Evolutionary conservation across 1,140 invertebrate genomes (phyloP).

Genomic region (Dryas iulia): DNA sequence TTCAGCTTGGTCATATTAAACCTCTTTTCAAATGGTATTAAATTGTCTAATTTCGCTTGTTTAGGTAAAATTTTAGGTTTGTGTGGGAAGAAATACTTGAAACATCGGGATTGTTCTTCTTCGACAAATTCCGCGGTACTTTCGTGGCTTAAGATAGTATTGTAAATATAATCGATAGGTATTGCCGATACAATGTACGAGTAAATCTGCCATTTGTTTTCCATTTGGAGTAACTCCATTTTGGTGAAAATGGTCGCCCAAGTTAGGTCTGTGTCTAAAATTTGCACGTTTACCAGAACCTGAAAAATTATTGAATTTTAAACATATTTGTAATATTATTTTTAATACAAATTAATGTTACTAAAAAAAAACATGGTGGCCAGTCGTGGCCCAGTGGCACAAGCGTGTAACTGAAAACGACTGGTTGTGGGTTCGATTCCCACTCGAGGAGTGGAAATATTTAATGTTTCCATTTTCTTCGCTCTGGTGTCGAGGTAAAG

Average conservation of each 20-base stretch:
- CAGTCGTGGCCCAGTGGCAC: too few species aligned
- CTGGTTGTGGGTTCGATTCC: too few species aligned
- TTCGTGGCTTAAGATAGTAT: conserved; percentile 47
- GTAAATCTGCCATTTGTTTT: conserved; percentile 50
- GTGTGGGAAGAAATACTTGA: conserved; percentile 32
- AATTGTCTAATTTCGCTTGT: conserved; percentile 20
- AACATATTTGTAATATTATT: neutral
- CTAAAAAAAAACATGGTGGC: too few species aligned
- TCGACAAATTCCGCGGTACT: conserved; percentile 21
- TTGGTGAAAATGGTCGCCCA: conserved; percentile 54
- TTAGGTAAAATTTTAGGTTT: conserved; percentile 37
- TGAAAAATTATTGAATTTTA: too few species aligned
- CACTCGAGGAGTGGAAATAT: too few species aligned
- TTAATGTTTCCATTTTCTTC: too few species aligned
- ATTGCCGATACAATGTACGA: conserved; percentile 59
- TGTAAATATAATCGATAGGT: conserved; percentile 67
- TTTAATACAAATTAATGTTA: too few species aligned
- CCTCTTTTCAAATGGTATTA: conserved; percentile 48
- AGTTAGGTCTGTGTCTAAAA: conserved; percentile 49
- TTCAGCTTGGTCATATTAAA: conserved; percentile 57
- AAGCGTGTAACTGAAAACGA: too few species aligned
- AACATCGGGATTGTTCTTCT: conserved; percentile 32
- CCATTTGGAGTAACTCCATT: conserved; percentile 52
- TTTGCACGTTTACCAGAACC: conserved; percentile 66
- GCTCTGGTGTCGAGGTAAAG: too few species aligned